These are phyloP conservation scores for Cryptophagus acutangulus DNA, from an alignment of 2,888 invertebrate species.

Conservation along the genomic window DNA sequence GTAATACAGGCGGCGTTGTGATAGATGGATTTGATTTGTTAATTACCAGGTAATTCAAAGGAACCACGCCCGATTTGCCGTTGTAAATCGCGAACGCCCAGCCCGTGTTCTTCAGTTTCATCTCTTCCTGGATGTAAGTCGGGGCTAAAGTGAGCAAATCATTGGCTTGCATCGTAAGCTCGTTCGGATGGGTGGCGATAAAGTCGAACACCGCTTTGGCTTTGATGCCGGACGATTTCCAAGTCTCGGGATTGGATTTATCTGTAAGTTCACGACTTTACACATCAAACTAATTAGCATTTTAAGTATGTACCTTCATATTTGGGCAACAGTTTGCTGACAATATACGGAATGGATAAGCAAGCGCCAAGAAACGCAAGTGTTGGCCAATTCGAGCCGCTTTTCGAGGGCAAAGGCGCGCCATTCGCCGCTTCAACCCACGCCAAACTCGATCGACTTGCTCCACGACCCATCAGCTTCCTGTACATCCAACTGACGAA, in stretches of 20 bases:
- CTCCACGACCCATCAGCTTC: conserved; percentile 59
- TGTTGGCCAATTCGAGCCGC: conserved; percentile 75
- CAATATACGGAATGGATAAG: conserved; percentile 86
- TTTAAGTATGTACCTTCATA: conserved; percentile 56
- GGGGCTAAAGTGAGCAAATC: conserved; percentile 81
- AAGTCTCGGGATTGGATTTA: conserved; percentile 59
- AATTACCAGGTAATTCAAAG: conserved; percentile 55
- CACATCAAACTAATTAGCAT: not conserved
- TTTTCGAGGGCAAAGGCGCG: conserved; percentile 16
- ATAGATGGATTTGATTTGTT: conserved; percentile 28
- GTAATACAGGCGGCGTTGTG: conserved; percentile 10
- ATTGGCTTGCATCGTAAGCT: conserved; percentile 71
- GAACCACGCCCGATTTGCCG: conserved; percentile 58
- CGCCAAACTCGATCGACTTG: conserved; percentile 35
- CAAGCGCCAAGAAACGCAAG: conserved; percentile 84
- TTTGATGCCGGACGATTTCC: conserved; percentile 60
- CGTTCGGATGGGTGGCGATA: conserved; percentile 64
- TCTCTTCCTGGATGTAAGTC: conserved; percentile 67
- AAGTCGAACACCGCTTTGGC: conserved; percentile 73
- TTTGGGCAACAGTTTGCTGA: conserved; percentile 72
- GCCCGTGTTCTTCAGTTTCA: conserved; percentile 59
- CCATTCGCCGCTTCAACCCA: conserved; percentile 49
- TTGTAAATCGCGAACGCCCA: conserved; percentile 64
- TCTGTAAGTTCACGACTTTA: conserved; percentile 35
- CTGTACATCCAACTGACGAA: conserved; percentile 75